phyloP scores from a whole-genome alignment of 1,140 invertebrate genomes.

The Ladona fulva region DNA sequence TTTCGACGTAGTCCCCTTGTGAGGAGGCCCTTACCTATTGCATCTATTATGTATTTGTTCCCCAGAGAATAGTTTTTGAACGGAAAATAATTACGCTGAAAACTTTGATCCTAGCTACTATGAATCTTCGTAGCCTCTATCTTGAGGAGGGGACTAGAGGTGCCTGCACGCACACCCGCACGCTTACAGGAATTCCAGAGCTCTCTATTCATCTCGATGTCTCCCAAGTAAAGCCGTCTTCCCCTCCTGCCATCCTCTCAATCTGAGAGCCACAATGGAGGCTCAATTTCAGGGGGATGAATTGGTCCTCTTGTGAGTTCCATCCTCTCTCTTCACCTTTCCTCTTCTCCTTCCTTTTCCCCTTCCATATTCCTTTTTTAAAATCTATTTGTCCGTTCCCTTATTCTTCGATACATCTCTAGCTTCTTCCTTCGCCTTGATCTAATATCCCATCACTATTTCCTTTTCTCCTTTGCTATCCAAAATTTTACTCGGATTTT shows the following conservation, averaged over 20 bases:
- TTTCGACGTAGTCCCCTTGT: too few species aligned
- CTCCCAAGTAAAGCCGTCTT: not conserved
- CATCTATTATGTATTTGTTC: too few species aligned
- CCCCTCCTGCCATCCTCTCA: not conserved
- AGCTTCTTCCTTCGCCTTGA: not conserved
- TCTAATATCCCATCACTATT: not conserved
- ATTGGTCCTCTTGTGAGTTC: conserved; percentile 8
- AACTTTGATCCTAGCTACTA: too few species aligned
- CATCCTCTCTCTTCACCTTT: not conserved
- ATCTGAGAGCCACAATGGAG: not conserved
- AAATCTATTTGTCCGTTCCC: too few species aligned
- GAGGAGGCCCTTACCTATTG: too few species aligned
- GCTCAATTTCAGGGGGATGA: not conserved
- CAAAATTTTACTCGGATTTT: not conserved
- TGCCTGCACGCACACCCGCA: not conserved
- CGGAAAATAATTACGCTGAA: too few species aligned
- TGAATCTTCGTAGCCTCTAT: too few species aligned
- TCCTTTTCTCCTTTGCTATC: not conserved
- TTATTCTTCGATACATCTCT: not conserved
- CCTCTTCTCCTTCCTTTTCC: not conserved
- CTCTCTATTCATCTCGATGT: not conserved
- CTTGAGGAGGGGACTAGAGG: too few species aligned
- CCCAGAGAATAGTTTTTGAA: too few species aligned
- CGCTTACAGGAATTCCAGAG: not conserved
- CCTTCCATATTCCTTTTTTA: not conserved